These are phyloP conservation scores for Bos indicus DNA, from an alignment of 2,113 vertebrate species.

Conservation along the genomic window DNA sequence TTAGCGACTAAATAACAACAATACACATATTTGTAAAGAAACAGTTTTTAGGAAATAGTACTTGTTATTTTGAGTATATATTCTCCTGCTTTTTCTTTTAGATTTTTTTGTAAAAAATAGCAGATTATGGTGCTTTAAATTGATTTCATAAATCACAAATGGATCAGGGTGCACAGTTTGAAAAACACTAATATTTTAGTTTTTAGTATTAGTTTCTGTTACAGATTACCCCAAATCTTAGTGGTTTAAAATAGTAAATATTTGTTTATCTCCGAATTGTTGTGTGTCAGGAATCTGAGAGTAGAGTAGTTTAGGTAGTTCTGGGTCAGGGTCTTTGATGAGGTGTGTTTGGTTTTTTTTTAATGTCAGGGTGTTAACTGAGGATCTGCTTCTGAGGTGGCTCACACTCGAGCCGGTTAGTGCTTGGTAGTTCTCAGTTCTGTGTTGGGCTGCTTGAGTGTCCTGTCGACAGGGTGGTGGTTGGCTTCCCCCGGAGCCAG, in stretches of 20 bases:
- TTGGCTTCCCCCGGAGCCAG: neutral
- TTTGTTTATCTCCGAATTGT: neutral
- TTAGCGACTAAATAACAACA: neutral
- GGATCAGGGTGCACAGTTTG: neutral
- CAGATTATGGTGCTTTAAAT: neutral
- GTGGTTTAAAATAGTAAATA: neutral
- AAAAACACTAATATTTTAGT: neutral
- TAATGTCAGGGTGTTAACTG: neutral
- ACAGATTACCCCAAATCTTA: neutral
- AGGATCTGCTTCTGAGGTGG: neutral
- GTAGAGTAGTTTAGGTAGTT: neutral
- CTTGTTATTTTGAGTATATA: neutral
- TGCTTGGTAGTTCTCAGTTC: neutral
- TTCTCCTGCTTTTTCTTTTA: neutral
- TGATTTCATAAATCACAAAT: neutral
- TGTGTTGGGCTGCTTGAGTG: neutral
- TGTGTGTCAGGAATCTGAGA: neutral
- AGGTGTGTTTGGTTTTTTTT: neutral
- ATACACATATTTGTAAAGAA: neutral
- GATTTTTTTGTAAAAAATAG: neutral
- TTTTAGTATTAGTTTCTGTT: neutral
- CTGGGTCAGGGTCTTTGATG: neutral
- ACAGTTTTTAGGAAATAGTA: neutral
- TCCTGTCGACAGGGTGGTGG: neutral
- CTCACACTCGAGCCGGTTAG: neutral